Base-by-base conservation (phyloP, 2,888 invertebrate species). In the Noctua fimbriata region DNA sequence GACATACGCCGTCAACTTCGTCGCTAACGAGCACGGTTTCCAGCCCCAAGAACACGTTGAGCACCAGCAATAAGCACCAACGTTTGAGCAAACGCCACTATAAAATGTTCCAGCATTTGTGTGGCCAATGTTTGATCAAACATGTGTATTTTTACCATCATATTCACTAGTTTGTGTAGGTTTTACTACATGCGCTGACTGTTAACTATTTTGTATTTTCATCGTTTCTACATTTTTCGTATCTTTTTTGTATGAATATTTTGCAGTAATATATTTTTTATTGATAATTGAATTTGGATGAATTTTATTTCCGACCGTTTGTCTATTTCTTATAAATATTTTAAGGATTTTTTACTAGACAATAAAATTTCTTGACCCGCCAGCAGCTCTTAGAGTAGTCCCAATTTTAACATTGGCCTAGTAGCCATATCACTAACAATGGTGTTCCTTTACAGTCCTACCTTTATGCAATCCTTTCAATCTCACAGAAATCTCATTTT, bases 21-120 rank as follows among this genome's bases (percentile, higher is more conserved):
- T 94, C 74, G 97, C 97, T 32, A 95, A 97, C 92, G 97, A 97
- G 91, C 96, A 97, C 92, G 97, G 97, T 65, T 97, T 97, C 95
- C 97, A 96, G 80, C 96, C 96, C 2, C 96, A 96, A 79, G 95
- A 95, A 86, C 96, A 95, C 58, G 92, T 96, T 24, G 93, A 94
- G 58, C 95, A 95, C 41, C 92, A 92, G 32, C 91, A 92, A 74
- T 79, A 79, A 84, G 55, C 70, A 74, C 79, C 67, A 83, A 81
- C 14, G 28, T 82, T 87, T 77, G 78, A 73, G n/a, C 66, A 66
- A 86, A 86, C 32, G 28, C 58, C 71, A 72, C 86, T 78, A 86
- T 86, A 86, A 73, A 78, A 83, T 86, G 81, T 71, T 9, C 0
- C 6, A 65, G 32, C 86, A 83, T 83, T 83, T 73, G 66, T 76